These are phyloP conservation scores for Engystomops pustulosus DNA, from an alignment of 2,113 vertebrate genomes.

Conservation along the genomic window DNA sequence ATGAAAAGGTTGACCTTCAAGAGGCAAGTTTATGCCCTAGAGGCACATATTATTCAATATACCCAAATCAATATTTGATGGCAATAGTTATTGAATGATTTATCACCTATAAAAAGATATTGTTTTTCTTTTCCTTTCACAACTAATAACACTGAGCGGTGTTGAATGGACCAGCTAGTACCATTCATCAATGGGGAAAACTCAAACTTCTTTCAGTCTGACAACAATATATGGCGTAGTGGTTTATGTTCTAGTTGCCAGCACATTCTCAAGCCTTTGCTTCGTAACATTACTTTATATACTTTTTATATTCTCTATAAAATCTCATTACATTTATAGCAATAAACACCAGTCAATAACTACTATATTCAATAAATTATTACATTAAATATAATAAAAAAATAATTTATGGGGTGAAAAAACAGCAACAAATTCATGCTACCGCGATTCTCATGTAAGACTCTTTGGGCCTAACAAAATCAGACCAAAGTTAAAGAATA, in stretches of 20 bases:
- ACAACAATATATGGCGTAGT: slow-evolving; percentile 21
- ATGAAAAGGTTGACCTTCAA: slow-evolving; percentile 58
- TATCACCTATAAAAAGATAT: slow-evolving; percentile 58
- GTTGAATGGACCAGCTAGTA: slow-evolving; percentile 33
- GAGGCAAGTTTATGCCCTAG: slow-evolving; percentile 55
- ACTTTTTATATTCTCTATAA: no score
- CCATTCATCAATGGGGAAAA: slow-evolving; percentile 38
- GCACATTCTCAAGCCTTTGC: background rate
- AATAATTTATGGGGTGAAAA: background rate
- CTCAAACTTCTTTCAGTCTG: slow-evolving; percentile 9
- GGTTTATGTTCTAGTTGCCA: slow-evolving; percentile 21
- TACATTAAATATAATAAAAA: background rate
- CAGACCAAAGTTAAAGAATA: no score
- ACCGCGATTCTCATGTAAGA: no score
- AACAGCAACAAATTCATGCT: no score
- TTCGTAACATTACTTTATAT: background rate
- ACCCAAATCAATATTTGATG: slow-evolving; percentile 56
- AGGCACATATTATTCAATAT: slow-evolving; percentile 60
- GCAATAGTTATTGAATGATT: slow-evolving; percentile 59
- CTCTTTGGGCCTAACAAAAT: no score
- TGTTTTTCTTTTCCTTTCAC: slow-evolving; percentile 57
- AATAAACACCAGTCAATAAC: background rate
- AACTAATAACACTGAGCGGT: slow-evolving; percentile 28
- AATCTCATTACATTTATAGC: background rate
- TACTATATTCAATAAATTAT: background rate